Conservation (phyloP, 2,113 vertebrate species). For the Plecotus auritus region DNA sequence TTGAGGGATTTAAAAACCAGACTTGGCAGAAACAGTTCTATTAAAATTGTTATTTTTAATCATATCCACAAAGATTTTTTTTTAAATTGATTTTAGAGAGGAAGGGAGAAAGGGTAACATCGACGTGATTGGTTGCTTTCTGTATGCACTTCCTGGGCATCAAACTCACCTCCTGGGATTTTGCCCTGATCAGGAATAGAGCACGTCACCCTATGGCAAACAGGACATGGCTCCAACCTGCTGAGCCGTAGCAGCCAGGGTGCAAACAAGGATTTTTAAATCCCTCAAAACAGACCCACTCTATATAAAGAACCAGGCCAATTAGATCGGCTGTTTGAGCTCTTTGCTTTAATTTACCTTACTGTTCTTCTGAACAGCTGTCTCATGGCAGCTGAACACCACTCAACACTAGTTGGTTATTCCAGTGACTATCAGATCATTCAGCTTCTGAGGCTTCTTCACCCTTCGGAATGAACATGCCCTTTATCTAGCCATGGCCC, state of each 20-base stretch:
- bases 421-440: neutral
- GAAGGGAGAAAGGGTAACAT: neutral
- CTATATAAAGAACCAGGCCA: neutral
- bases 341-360: neutral
- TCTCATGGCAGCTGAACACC: conserved; percentile 16
- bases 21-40: neutral
- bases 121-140: neutral
- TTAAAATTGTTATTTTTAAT: conserved; percentile 1
- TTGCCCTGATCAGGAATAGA: neutral
- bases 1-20: neutral
- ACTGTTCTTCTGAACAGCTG: neutral
- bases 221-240: neutral
- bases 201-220: neutral
- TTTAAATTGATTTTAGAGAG: neutral
- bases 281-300: neutral
- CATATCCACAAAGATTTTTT: neutral
- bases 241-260: neutral
- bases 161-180: neutral
- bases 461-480: neutral
- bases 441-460: neutral
- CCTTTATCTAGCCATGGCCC: neutral
- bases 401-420: neutral
- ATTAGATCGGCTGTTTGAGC: neutral
- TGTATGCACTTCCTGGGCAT: neutral
- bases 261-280: neutral